Percentiles rank a stretch among this genome's conserved stretches.
These are phyloP conservation scores for Macaca fascicularis DNA, from an alignment of 2,113 vertebrate species.

Conservation along the genomic window T2T-MFA8v1.1 NC_088392.1:49410501-49411000, in stretches of 20 bases:
- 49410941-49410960: neutral
- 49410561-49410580: neutral
- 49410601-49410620: neutral
- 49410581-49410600: neutral
- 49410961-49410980: slow-evolving; percentile 5
- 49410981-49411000: slow-evolving; percentile 34
- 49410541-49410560: neutral
- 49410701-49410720: neutral
- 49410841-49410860: neutral
- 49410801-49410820: neutral
- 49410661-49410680: neutral
- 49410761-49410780: neutral
- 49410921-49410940: neutral
- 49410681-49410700: neutral
- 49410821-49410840: neutral
- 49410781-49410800: neutral
- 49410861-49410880: neutral
- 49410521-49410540: neutral
- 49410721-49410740: neutral
- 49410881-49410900: slow-evolving; percentile 25
- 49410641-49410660: neutral
- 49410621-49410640: neutral
- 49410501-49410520: neutral
- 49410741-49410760: neutral
- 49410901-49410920: neutral